These are phyloP conservation scores for Thyatira batis DNA, from an alignment of 2,888 invertebrate species.

Conservation along the genomic window DNA sequence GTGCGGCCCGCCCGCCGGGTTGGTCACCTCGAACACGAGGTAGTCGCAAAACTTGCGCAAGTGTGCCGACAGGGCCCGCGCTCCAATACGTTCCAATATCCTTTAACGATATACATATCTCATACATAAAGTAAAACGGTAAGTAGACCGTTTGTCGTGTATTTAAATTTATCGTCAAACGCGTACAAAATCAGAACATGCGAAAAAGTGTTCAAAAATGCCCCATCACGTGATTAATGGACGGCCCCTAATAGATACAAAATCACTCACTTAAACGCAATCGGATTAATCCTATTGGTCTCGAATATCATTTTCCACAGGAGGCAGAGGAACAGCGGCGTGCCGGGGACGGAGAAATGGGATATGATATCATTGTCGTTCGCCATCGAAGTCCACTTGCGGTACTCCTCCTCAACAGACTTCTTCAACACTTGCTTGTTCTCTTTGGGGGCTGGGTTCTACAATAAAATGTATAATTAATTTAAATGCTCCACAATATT, in stretches of 20 bases:
- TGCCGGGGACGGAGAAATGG: conserved; percentile 96
- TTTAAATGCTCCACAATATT: too few relatives aligned
- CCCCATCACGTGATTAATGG: background rate
- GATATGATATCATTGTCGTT: conserved; percentile 98
- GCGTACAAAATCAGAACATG: too few relatives aligned
- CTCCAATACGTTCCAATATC: conserved; percentile 96
- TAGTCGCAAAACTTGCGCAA: conserved; percentile 97
- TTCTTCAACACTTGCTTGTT: conserved; percentile 95
- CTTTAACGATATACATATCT: too few relatives aligned
- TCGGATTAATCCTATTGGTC: conserved; percentile 95
- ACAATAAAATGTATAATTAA: too few relatives aligned
- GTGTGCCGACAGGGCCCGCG: conserved; percentile 94
- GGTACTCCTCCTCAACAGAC: conserved; percentile 96
- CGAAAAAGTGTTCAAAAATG: background rate
- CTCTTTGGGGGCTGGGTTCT: conserved; percentile 91
- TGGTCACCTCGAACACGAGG: conserved; percentile 95
- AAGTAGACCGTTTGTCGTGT: too few relatives aligned
- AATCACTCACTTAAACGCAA: conserved; percentile 92
- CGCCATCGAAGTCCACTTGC: conserved; percentile 98
- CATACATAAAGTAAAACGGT: too few relatives aligned
- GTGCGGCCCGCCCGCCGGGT: conserved; percentile 92
- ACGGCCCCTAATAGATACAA: too few relatives aligned
- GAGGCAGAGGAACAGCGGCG: conserved; percentile 95
- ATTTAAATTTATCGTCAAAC: too few relatives aligned
- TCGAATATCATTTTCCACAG: conserved; percentile 98